Conservation (phyloP, 2,797 vertebrate species). For the Rachycentron canadum region DNA sequence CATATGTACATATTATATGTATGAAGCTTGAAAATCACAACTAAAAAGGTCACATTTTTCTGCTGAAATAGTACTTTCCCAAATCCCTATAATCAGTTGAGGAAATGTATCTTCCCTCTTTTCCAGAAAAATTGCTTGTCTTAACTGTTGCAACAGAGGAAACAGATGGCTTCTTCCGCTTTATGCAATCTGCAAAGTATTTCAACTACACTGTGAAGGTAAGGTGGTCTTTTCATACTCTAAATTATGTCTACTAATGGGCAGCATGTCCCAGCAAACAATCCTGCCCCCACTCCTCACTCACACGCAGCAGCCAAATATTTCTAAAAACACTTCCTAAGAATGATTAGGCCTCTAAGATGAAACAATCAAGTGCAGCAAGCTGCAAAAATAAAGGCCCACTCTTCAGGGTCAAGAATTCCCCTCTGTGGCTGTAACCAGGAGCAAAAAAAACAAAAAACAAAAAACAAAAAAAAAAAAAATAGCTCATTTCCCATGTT, state of each 20-base stretch:
- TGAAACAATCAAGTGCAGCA: conserved; percentile 54
- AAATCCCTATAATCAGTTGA: conserved; percentile 42
- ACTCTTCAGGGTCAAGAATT: conserved; percentile 41
- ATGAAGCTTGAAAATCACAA: conserved; percentile 14
- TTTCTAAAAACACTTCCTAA: conserved; percentile 34
- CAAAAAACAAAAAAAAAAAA: too few species aligned
- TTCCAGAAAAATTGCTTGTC: conserved; percentile 93
- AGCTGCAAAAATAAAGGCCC: conserved; percentile 41
- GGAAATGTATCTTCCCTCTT: conserved; percentile 27
- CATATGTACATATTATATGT: neutral
- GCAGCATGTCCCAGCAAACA: neutral
- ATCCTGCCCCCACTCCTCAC: neutral
- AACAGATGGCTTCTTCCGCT: conserved; percentile 94
- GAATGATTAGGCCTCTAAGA: conserved; percentile 53
- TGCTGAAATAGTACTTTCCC: conserved; percentile 1
- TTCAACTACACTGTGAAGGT: conserved; percentile 99
- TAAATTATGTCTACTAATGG: conserved; percentile 12
- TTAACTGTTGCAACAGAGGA: conserved; percentile 95
- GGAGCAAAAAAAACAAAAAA: neutral
- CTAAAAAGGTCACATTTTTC: conserved; percentile 21
- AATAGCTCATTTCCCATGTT: neutral
- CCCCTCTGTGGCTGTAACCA: conserved; percentile 36
- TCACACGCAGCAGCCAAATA: neutral
- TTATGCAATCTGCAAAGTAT: conserved; percentile 93
- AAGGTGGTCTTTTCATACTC: conserved; percentile 44